These are phyloP conservation scores for Grammomys dolichurus DNA, from an alignment of 2,113 vertebrate species.

Conservation along the genomic window DNA sequence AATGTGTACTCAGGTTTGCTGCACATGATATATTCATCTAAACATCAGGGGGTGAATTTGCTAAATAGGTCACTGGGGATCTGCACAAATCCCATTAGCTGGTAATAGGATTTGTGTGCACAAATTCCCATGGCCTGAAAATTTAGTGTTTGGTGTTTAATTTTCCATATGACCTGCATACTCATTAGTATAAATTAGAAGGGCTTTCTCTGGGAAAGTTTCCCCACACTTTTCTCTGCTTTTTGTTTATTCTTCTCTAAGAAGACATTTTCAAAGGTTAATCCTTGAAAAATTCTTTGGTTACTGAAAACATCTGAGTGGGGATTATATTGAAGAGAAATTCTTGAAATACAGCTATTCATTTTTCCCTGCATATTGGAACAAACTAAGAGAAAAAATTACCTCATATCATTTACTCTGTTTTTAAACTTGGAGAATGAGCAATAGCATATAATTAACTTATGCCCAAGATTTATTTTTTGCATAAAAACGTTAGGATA, in stretches of 20 bases:
- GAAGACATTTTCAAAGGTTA: slow-evolving; percentile 53
- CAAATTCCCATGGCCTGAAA: slow-evolving; percentile 73
- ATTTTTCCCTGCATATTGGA: not conserved
- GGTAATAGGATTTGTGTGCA: slow-evolving; percentile 81
- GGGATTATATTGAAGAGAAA: slow-evolving; percentile 50
- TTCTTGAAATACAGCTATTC: slow-evolving; percentile 52
- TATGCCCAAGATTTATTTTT: not conserved
- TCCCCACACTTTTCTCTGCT: slow-evolving; percentile 2
- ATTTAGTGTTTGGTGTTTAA: slow-evolving; percentile 74
- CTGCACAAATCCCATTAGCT: slow-evolving; percentile 80
- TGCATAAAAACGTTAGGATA: not conserved
- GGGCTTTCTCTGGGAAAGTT: slow-evolving; percentile 65
- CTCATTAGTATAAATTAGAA: slow-evolving; percentile 68
- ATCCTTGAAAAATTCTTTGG: slow-evolving; percentile 61
- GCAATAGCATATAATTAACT: not conserved
- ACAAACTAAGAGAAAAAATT: not conserved
- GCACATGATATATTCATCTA: slow-evolving; percentile 73
- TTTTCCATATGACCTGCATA: slow-evolving; percentile 79
- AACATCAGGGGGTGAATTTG: slow-evolving; percentile 69
- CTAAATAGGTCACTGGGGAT: slow-evolving; percentile 66
- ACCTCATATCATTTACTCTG: not conserved
- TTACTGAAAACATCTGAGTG: slow-evolving; percentile 43
- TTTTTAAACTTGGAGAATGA: slow-evolving; percentile 2
- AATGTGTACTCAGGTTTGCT: slow-evolving; percentile 28
- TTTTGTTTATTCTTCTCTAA: slow-evolving; percentile 67